Percentiles rank a stretch among this genome's conserved stretches.
These are phyloP conservation scores for Acronicta alni DNA, from an alignment of 2,888 invertebrate genomes.

Conservation along the genomic window DNA sequence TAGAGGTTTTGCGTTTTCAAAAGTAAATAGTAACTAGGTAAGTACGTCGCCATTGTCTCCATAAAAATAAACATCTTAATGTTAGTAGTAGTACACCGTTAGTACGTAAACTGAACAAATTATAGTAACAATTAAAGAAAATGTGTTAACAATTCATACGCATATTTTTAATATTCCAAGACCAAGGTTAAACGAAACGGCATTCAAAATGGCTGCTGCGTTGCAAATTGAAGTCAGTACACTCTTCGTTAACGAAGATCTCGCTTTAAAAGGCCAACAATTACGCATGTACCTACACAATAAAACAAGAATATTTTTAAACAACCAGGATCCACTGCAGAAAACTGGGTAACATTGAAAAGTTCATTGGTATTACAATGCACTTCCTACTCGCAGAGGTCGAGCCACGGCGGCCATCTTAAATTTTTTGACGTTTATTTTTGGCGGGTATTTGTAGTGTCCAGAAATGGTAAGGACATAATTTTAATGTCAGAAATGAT, in stretches of 20 bases:
- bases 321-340: slow-evolving; percentile 71
- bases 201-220: slow-evolving; percentile 69
- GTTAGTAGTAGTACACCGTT: too few relatives aligned
- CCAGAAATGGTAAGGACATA: slow-evolving; percentile 72
- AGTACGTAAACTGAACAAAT: background rate
- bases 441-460: slow-evolving; percentile 77
- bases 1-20: too few relatives aligned
- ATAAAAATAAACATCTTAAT: too few relatives aligned
- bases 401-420: slow-evolving; percentile 81
- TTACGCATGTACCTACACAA: slow-evolving; percentile 61
- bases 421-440: slow-evolving; percentile 87
- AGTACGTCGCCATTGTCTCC: too few relatives aligned
- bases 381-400: slow-evolving; percentile 85
- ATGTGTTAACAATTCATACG: slow-evolving; percentile 37
- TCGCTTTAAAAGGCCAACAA: slow-evolving; percentile 71
- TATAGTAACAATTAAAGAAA: slow-evolving; percentile 33
- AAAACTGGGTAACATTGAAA: slow-evolving; percentile 86
- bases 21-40: too few relatives aligned
- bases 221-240: slow-evolving; percentile 55
- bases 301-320: slow-evolving; percentile 69
- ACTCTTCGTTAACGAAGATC: slow-evolving; percentile 65
- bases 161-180: slow-evolving; percentile 59
- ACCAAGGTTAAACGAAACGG: slow-evolving; percentile 60
- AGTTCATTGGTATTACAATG: slow-evolving; percentile 87
- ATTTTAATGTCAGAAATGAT: slow-evolving; percentile 51